phyloP scores from a whole-genome alignment of 2,113 vertebrate genomes.

The Lepus americanus region DNA sequence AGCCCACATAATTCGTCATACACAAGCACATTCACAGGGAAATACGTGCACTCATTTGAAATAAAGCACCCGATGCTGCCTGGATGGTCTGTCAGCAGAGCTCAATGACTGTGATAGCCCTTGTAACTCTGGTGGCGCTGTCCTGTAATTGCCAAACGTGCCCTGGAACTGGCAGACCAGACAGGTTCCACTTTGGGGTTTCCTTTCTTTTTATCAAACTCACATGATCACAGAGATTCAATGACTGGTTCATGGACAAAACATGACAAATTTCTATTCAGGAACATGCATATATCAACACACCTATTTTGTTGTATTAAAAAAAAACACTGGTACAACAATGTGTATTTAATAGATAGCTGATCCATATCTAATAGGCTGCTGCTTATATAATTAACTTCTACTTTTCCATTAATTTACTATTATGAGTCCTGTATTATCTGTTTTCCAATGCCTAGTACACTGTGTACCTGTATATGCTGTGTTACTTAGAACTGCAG shows the following conservation, averaged over 20 bases:
- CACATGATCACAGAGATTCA: not conserved
- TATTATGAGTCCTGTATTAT: not conserved
- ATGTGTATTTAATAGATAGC: not conserved
- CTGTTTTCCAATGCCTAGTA: not conserved
- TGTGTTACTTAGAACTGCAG: not conserved
- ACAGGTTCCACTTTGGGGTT: not conserved
- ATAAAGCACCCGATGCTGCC: slow-evolving; percentile 81
- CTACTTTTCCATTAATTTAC: rapidly evolving
- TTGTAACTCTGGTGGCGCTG: slow-evolving; percentile 19
- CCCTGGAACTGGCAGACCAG: slow-evolving; percentile 55
- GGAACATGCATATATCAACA: too few species aligned
- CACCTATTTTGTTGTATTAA: not conserved
- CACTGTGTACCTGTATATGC: not conserved
- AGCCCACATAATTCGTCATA: slow-evolving; percentile 72
- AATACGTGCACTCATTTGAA: slow-evolving; percentile 80
- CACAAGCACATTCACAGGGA: slow-evolving; percentile 65
- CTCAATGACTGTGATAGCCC: slow-evolving; percentile 84
- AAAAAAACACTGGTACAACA: not conserved
- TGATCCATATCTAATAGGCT: rapidly evolving
- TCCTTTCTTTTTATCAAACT: not conserved
- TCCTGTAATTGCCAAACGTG: slow-evolving; percentile 58
- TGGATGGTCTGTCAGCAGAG: slow-evolving; percentile 64
- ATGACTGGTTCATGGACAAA: not conserved
- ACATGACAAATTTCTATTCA: too few species aligned
- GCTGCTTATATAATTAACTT: rapidly evolving